phyloP scores from a whole-genome alignment of 2,113 vertebrate species.

The Ictalurus punctatus region DNA sequence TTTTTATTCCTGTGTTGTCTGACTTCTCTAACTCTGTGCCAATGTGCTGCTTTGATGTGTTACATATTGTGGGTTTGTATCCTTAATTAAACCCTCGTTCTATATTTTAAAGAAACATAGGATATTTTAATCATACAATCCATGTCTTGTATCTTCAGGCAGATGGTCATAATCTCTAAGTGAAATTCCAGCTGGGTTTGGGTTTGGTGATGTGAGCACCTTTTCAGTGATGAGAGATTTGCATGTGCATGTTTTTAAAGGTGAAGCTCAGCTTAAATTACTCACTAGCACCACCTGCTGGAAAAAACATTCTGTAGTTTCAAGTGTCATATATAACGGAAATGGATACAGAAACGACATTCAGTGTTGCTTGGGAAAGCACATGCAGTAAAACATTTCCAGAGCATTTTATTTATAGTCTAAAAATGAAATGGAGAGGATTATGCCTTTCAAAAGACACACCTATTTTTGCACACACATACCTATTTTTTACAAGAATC shows the following conservation, averaged over 20 bases:
- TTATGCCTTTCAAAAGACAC: background rate
- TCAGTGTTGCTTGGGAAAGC: background rate
- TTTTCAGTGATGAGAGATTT: background rate
- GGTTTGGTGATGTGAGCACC: background rate
- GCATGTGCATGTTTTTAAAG: background rate
- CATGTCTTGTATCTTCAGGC: conserved; percentile 15
- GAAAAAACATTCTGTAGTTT: background rate
- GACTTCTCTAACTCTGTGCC: conserved; percentile 79
- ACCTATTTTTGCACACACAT: background rate
- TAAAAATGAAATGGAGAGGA: background rate
- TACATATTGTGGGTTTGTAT: conserved; percentile 82
- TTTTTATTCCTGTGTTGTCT: conserved; percentile 81
- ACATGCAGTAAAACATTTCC: background rate
- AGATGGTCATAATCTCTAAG: background rate
- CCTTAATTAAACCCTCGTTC: conserved; percentile 82
- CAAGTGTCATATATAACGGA: background rate
- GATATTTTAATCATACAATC: conserved; percentile 54
- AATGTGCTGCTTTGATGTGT: conserved; percentile 83
- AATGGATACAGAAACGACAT: background rate
- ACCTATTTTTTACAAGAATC: background rate
- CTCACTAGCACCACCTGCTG: conserved; percentile 1
- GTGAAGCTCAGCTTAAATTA: background rate
- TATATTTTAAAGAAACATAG: conserved; percentile 73
- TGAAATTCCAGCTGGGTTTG: background rate
- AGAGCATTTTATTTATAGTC: background rate